These are phyloP conservation scores for Heterotilapia buettikoferi DNA, from an alignment of 2,113 vertebrate genomes.

Conservation along the genomic window DNA sequence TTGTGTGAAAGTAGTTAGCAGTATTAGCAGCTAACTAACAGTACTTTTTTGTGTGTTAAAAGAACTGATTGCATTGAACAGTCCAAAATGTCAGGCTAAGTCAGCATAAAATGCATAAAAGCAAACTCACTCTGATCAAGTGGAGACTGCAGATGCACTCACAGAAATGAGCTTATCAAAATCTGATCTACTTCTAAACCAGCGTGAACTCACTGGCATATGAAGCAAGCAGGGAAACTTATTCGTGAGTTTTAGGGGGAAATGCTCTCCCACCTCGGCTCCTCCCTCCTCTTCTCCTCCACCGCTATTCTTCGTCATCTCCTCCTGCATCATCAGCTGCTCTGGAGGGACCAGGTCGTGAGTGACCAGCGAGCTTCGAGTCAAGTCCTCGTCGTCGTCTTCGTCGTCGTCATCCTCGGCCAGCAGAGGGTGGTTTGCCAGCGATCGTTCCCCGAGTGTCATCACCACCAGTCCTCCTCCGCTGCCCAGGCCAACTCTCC, in stretches of 20 bases:
- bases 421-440: conserved; percentile 87
- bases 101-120: not conserved
- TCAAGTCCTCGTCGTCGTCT: conserved; percentile 77
- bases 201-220: conserved; percentile 85
- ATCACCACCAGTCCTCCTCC: conserved; percentile 72
- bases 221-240: conserved; percentile 89
- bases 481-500: conserved; percentile 68
- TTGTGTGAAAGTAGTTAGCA: not conserved
- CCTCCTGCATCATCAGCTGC: conserved; percentile 97
- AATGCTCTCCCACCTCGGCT: conserved; percentile 74
- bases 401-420: conserved; percentile 73
- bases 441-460: conserved; percentile 83
- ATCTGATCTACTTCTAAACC: not conserved
- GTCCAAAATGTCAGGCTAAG: not conserved
- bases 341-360: conserved; percentile 93
- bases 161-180: not conserved
- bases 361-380: conserved; percentile 81
- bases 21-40: not conserved
- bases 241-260: conserved; percentile 86
- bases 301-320: conserved; percentile 85
- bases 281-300: conserved; percentile 80
- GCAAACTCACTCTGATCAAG: not conserved
- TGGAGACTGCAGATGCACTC: not conserved
- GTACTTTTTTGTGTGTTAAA: not conserved
- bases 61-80: not conserved